Base-by-base conservation (phyloP, 2,797 vertebrate genomes). In the Crenuchus spilurus region DNA sequence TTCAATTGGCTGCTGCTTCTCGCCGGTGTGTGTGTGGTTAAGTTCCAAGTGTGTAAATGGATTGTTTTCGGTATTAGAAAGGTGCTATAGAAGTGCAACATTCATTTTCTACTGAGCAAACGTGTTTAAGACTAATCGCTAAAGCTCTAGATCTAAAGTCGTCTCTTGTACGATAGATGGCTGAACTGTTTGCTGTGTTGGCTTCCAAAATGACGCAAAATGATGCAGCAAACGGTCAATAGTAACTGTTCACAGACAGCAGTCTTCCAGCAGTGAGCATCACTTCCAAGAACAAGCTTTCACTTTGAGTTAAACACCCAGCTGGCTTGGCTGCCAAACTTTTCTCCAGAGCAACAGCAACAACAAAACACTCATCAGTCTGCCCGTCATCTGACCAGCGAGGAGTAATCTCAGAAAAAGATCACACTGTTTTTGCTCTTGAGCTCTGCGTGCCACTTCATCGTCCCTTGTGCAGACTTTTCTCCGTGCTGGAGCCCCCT, bases 361-460 rank as follows among this genome's bases (percentile, higher is more conserved):
- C 30, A 33, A 58, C 31, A 35, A 35, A 20, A 60, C 20, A 18
- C 72, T 66, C 20, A 58, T 74, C 51, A 48, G 46, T 0, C 49
- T 48, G 49, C 18, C 0, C 26, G 46, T 74, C 37, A 65, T 22
- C 49, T 44, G 51, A 55, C 49, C 33, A 2, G 13, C 30, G 42
- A 8, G 8, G 48, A 54, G 42, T 28, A 18, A 75, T 44, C 20
- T 68, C 41, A 20, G 26, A 48, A 30, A 70, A 75, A 72, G 44
- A 48, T 61, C 65, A 54, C 42, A 30, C n/a, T 69, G 18, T 10
- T 10, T 69, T 75, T 62, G 57, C n/a, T 69, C 46, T 39, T 52
- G 33, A 63, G 28, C 33, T 35, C 35, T 68, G n/a, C 14, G 20
- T 67, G 20, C 37, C 57, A 70, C 37, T 26, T 51, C 35, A 52